These are phyloP conservation scores for Pteria penguin DNA, from an alignment of 2,888 invertebrate genomes.

Conservation along the genomic window DNA sequence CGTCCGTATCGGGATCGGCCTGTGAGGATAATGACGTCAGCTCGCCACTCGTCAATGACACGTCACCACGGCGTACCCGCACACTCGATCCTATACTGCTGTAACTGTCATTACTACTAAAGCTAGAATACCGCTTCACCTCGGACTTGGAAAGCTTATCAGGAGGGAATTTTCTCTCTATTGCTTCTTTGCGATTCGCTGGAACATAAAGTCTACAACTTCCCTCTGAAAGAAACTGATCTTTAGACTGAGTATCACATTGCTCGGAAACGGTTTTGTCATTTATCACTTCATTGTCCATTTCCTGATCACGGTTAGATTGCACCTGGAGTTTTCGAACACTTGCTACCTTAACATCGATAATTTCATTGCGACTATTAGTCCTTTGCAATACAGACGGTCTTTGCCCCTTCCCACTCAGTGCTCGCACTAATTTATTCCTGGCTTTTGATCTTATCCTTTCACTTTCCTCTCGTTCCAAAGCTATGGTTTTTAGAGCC, in stretches of 20 bases:
- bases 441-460: slow-evolving; percentile 61
- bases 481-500: slow-evolving; percentile 37
- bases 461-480: slow-evolving; percentile 34
- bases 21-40: slow-evolving; percentile 66
- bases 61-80: slow-evolving; percentile 45
- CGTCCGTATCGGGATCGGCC: slow-evolving; percentile 61
- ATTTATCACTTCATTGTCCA: neutral
- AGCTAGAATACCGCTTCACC: slow-evolving; percentile 57
- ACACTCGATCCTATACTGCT: slow-evolving; percentile 56
- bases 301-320: slow-evolving; percentile 5
- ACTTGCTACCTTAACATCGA: slow-evolving; percentile 61
- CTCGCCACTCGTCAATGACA: slow-evolving; percentile 68
- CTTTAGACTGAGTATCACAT: neutral
- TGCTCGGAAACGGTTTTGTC: neutral
- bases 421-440: slow-evolving; percentile 57
- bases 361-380: slow-evolving; percentile 45
- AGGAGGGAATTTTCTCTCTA: slow-evolving; percentile 23
- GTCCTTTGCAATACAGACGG: slow-evolving; percentile 26
- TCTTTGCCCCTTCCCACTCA: slow-evolving; percentile 47
- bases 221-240: slow-evolving; percentile 12
- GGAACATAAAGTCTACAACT: slow-evolving; percentile 37
- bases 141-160: slow-evolving; percentile 22
- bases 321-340: slow-evolving; percentile 52
- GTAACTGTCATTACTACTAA: slow-evolving; percentile 65
- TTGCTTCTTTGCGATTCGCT: slow-evolving; percentile 46